Base-by-base conservation (phyloP, 2,888 invertebrate genomes). In the Autographa pulchrina region DNA sequence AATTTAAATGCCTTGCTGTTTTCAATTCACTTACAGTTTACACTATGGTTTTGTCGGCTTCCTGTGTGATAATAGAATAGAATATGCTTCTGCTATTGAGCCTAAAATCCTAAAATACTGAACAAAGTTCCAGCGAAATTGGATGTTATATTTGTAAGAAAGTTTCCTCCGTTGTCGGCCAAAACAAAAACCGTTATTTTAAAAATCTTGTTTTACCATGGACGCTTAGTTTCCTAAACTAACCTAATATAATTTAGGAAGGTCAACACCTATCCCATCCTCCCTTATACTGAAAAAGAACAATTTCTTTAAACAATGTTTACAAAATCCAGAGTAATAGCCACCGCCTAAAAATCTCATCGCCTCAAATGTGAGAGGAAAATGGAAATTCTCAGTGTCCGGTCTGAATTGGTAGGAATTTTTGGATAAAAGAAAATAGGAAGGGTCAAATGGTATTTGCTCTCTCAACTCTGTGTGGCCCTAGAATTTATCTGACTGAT, bases 351-450 rank as follows among this genome's bases (percentile, higher is more conserved):
- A 77, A 79, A 65, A 43, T 68, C 43, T 67, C 58, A 58, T 70
- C 62, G 52, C 60, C 38, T 65, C 58, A 70, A 81, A 77, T 68
- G 56, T 70, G 54, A 58, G 13, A 5, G 16, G 70, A 65, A 74
- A 83, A 77, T 83, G 56, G 62, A 72, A 77, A 77, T 74, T 74
- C 56, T 65, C 32, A 41, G 66, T 70, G 60, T 54, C 74, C 67
- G 65, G 56, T 64, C 7, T 20, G 72, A 81, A 74, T 83, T 70
- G 70, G 66, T 43, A 70, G 77, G 54, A 74, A 78, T 77, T 72
- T 77, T 67, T 61, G 74, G 69, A 72, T 69, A 56, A 72, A 67
- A 35, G 83, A 80, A 80, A 73, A 70, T 76, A 58, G 64, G 59
- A 59, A 38, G 20, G 62, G 62, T 20, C 60, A 52, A 68, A 18